These are phyloP conservation scores for Ligdia adustata DNA, from an alignment of 2,888 invertebrate genomes.

Conservation along the genomic window DNA sequence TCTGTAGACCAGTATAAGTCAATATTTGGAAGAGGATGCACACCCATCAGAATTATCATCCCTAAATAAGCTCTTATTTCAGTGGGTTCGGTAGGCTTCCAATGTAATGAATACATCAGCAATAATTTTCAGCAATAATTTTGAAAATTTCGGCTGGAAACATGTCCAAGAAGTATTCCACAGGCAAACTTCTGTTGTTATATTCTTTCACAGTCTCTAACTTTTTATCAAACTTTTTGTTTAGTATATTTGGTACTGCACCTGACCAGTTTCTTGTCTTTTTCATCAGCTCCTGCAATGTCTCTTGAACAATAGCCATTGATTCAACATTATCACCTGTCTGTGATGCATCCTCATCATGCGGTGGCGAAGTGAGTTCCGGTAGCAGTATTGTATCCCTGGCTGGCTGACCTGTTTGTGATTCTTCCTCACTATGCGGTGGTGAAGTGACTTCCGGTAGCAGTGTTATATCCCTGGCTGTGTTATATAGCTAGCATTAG, in stretches of 20 bases:
- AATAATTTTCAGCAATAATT: not conserved
- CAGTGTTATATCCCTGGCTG: slow-evolving; percentile 7
- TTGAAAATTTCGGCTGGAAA: slow-evolving; percentile 2
- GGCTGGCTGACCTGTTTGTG: slow-evolving; percentile 3
- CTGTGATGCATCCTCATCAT: not conserved
- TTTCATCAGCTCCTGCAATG: slow-evolving; percentile 7
- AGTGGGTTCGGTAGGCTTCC: not conserved
- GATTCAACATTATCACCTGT: slow-evolving; percentile 3
- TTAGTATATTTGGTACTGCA: slow-evolving; percentile 5
- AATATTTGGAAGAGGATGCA: slow-evolving; percentile 1
- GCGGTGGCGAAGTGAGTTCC: not conserved
- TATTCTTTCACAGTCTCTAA: slow-evolving; percentile 1
- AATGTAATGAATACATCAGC: not conserved
- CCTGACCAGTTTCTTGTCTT: slow-evolving; percentile 12
- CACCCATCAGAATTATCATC: slow-evolving; percentile 5
- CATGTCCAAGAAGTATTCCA: slow-evolving; percentile 3
- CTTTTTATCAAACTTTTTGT: slow-evolving; percentile 8
- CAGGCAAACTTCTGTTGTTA: slow-evolving; percentile 3
- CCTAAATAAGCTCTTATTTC: slow-evolving; percentile 8
- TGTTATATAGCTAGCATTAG: not conserved
- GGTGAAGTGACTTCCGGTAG: slow-evolving; percentile 4
- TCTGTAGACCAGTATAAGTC: slow-evolving; percentile 6
- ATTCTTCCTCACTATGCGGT: slow-evolving; percentile 1
- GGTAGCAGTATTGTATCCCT: slow-evolving; percentile 3
- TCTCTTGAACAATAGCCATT: slow-evolving; percentile 5